Percentiles rank a stretch among this genome's conserved stretches.
Evolutionary conservation across 2,888 invertebrate genomes (phyloP).

Genomic region (Erynnis tages): DNA sequence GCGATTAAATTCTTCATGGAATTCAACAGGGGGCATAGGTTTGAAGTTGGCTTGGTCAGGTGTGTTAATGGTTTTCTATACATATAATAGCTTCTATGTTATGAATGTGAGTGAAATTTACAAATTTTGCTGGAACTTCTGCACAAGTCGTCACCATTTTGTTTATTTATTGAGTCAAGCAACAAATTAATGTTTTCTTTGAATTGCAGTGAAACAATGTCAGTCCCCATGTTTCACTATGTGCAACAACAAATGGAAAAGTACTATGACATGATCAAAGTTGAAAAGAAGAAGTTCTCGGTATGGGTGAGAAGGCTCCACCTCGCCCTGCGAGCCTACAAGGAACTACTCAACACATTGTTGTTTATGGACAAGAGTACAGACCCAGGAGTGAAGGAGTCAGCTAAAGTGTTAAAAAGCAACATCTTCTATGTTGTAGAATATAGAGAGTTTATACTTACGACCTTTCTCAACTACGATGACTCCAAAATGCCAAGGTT

Average conservation of each 20-base stretch:
- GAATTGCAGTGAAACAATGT: constrained; percentile 91
- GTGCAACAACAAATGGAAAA: constrained; percentile 95
- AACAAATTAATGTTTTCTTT: neutral
- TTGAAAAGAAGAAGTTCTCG: constrained; percentile 91
- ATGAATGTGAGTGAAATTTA: too few relatives aligned
- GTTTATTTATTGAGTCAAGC: too few relatives aligned
- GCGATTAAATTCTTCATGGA: constrained; percentile 98
- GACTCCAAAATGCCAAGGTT: constrained; percentile 93
- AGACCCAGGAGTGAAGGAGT: constrained; percentile 87
- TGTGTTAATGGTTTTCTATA: too few relatives aligned
- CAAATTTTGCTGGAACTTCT: too few relatives aligned
- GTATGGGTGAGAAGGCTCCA: constrained; percentile 94
- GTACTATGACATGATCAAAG: constrained; percentile 90
- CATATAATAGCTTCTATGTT: too few relatives aligned
- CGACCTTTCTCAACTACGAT: constrained; percentile 90
- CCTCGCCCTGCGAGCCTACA: constrained; percentile 89
- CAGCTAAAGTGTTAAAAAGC: constrained; percentile 93
- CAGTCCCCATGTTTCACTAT: constrained; percentile 95
- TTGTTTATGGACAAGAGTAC: constrained; percentile 89
- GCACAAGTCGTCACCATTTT: too few relatives aligned
- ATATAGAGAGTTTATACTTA: constrained; percentile 94
- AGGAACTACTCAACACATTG: constrained; percentile 92
- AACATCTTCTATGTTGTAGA: constrained; percentile 96
- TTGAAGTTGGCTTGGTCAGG: constrained; percentile 94
- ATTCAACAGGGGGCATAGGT: constrained; percentile 94